Base-by-base conservation (phyloP, 2,113 vertebrate species). In the Vulpes vulpes region DNA sequence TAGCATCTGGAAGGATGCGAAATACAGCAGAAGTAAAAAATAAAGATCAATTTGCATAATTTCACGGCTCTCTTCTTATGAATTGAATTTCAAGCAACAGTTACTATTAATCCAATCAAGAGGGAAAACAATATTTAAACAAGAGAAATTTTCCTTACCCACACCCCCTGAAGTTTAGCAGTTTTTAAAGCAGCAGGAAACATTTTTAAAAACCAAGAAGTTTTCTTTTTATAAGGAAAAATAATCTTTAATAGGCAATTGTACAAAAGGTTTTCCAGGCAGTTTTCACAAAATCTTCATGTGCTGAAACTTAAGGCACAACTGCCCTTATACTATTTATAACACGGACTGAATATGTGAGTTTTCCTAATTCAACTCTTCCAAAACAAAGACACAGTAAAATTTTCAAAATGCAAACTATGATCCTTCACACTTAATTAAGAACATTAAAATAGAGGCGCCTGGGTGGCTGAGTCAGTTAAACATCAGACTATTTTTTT, bases 381-480 rank as follows among this genome's bases (percentile, higher is more conserved):
- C 43, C 16, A 59, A 93, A 82, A 64, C 38, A 69, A 60, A n/a
- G 17, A 84, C 7, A 92, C 20, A 84, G 16, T 55, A 49, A 38
- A 38, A 57, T 27, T 89, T 91, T 71, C 53, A 95, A 82, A 90
- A 78, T 73, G 65, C 65, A 84, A 94, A 96, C 43, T 25, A 7
- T 57, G 59, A 74, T 49, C 35, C 53, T 81, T 85, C 16, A 57
- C 11, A 11, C 9, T 60, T n/a, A 78, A 86, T 32, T 89, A 38
- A 71, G 30, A 65, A 79, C 16, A 59, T 73, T 19, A 51, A 71
- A 64, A 55, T 7, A 67, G 32, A 17, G n/a, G 8, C 8, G 8
- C 67, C 67, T 35, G 9, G 67, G 32, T 69, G 67, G 17, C 32
- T 69, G 17, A 69, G 17, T 69, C 67, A 19, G 17, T 69, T 69